Conservation (phyloP, 2,888 invertebrate genomes). For the Lydus trimaculatus region DNA sequence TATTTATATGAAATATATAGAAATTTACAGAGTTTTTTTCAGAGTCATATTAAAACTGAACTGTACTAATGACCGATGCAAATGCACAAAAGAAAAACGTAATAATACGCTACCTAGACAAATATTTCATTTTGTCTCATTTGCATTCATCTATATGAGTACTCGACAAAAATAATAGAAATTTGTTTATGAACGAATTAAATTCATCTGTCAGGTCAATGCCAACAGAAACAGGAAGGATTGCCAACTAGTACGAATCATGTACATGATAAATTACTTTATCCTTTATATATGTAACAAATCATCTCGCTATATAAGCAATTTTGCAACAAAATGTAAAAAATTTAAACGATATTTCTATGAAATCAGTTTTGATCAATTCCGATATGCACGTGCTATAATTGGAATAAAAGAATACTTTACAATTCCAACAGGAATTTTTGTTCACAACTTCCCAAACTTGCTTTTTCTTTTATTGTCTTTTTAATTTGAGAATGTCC, state of each 20-base stretch:
- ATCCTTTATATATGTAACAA: neutral
- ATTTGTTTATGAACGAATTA: neutral
- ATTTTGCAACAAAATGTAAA: neutral
- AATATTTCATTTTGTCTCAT: neutral
- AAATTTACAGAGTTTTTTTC: neutral
- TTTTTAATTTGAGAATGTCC: slow-evolving; percentile 24
- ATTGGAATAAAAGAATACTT: no score
- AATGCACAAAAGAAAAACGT: neutral
- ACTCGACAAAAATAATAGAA: neutral
- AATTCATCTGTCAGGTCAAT: neutral
- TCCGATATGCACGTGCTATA: no score
- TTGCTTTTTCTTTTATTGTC: slow-evolving; percentile 22
- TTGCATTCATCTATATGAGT: neutral
- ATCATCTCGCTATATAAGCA: neutral
- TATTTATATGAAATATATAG: neutral
- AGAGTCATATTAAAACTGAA: neutral
- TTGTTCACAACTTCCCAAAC: neutral
- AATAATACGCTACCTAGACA: neutral
- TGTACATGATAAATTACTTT: neutral
- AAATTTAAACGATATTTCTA: slow-evolving; percentile 4
- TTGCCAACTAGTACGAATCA: neutral
- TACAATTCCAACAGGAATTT: no score
- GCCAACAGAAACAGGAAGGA: neutral
- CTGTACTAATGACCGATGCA: neutral
- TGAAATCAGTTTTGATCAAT: no score